phyloP scores from a whole-genome alignment of 2,797 vertebrate species.

The Gadopsis marmoratus region DNA sequence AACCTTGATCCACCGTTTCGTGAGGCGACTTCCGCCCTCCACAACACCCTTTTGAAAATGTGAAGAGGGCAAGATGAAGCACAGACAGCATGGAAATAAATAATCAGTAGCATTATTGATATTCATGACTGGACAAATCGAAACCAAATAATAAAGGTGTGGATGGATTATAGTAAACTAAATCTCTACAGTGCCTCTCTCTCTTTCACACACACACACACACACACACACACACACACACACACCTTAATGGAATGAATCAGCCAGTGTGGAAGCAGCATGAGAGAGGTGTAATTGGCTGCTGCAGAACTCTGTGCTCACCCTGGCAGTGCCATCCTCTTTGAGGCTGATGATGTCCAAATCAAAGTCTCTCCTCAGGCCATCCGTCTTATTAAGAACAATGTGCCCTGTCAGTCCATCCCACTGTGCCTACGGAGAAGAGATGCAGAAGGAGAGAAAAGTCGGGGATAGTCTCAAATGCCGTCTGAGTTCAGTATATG shows the following conservation, averaged over 20 bases:
- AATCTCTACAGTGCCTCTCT: conserved; percentile 1
- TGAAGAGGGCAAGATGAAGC: conserved; percentile 65
- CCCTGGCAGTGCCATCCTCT: conserved; percentile 96
- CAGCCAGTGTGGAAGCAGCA: conserved; percentile 45
- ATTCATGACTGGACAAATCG: conserved; percentile 34
- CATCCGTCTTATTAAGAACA: conserved; percentile 96
- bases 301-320: conserved; percentile 76
- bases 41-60: conserved; percentile 87
- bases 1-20: conserved; percentile 97
- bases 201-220: conserved; percentile 11
- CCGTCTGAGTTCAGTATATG: conserved; percentile 14
- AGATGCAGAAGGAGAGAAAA: conserved; percentile 36
- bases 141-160: conserved; percentile 38
- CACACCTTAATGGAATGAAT: conserved; percentile 48
- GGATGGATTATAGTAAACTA: conserved; percentile 23
- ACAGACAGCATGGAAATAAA: conserved; percentile 47
- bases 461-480: conserved; percentile 29
- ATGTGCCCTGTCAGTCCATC: conserved; percentile 96
- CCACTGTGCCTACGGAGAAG: conserved; percentile 90
- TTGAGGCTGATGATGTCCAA: conserved; percentile 98
- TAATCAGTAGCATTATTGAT: conserved; percentile 39
- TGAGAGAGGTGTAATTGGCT: conserved; percentile 64
- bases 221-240: conserved; percentile 1
- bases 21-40: conserved; percentile 89
- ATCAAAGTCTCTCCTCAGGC: conserved; percentile 95